phyloP scores from a whole-genome alignment of 2,113 vertebrate genomes.

The Ia io region DNA sequence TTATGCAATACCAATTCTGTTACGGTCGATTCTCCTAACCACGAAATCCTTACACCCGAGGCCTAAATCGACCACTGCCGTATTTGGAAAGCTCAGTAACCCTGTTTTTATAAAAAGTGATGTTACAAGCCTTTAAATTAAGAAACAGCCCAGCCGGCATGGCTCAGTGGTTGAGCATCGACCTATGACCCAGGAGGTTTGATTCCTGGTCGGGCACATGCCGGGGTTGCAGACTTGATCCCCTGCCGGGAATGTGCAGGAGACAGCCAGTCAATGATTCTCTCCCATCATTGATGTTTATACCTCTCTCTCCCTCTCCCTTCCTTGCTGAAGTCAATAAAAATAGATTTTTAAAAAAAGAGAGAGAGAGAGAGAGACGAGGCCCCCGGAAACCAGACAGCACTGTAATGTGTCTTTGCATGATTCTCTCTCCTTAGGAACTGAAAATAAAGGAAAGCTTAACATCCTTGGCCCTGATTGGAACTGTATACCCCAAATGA shows the following conservation, averaged over 20 bases:
- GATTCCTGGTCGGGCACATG: too few relatives aligned
- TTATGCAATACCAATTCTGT: background rate
- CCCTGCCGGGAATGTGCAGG: too few relatives aligned
- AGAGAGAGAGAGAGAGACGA: background rate
- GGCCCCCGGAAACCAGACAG: background rate
- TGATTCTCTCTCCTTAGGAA: slow-evolving; percentile 82
- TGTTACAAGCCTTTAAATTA: background rate
- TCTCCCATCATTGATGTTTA: too few relatives aligned
- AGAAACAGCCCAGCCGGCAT: background rate
- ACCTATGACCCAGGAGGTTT: too few relatives aligned
- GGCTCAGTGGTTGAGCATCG: too few relatives aligned
- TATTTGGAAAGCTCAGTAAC: background rate
- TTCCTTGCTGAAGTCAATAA: too few relatives aligned
- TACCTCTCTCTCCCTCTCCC: too few relatives aligned
- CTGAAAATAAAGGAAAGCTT: slow-evolving; percentile 87
- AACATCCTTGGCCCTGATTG: slow-evolving; percentile 92
- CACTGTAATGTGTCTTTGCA: slow-evolving; percentile 58
- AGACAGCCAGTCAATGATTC: too few relatives aligned
- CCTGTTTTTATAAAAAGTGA: background rate
- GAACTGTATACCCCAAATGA: slow-evolving; percentile 89
- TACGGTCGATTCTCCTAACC: slow-evolving; percentile 47
- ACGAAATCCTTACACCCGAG: slow-evolving; percentile 16
- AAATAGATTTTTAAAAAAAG: too few relatives aligned
- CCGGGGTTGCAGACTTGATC: too few relatives aligned
- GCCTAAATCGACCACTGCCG: background rate